Base-by-base conservation (phyloP, 2,797 vertebrate species). In the Borostomias antarcticus region DNA sequence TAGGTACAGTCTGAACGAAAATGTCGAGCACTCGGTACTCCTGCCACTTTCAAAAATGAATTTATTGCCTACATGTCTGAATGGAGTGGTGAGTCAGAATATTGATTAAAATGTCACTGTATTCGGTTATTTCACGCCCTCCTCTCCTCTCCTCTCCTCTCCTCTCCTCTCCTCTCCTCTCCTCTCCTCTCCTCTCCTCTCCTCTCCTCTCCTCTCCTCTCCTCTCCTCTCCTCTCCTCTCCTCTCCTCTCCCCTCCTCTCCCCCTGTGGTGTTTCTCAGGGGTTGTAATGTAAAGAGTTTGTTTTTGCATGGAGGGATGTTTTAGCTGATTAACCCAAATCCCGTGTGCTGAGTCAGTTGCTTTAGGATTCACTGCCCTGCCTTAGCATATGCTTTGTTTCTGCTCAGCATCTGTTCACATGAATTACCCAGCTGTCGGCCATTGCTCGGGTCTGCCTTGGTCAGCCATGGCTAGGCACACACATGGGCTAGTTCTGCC, bases 281-380 rank as follows among this genome's bases (percentile, higher is more conserved):
- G 48, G 33, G 33, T 28, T n/a, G n/a, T n/a, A n/a, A n/a, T n/a
- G n/a, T n/a, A n/a, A n/a, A n/a, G n/a, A n/a, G n/a, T n/a, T n/a
- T n/a, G n/a, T n/a, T n/a, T n/a, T n/a, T n/a, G n/a, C n/a, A n/a
- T n/a, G n/a, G n/a, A n/a, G n/a, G n/a, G n/a, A n/a, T n/a, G 32
- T 21, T 50, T n/a, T 58, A 54, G 62, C 66, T 65, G 54, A 73
- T 64, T 62, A 33, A 26, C 29, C 45, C 3, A 35, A 52, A 67
- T 32, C 50, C 52, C 43, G 51, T 7, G 40, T 30, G 61, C 60
- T 53, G 62, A 62, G 37, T 70, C 56, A 40, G 64, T 35, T 21
- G 15, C 40, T 53, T 30, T 17, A 21, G 15, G n/a, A 52, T 35
- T 10, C 23, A 2, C 65, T 17, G 40, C 23, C 32, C 13, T 5